Evolutionary conservation across 2,888 invertebrate genomes (phyloP), one percentile per base, ranked within the genome.

Genomic region (Fabriciana adippe): DNA sequence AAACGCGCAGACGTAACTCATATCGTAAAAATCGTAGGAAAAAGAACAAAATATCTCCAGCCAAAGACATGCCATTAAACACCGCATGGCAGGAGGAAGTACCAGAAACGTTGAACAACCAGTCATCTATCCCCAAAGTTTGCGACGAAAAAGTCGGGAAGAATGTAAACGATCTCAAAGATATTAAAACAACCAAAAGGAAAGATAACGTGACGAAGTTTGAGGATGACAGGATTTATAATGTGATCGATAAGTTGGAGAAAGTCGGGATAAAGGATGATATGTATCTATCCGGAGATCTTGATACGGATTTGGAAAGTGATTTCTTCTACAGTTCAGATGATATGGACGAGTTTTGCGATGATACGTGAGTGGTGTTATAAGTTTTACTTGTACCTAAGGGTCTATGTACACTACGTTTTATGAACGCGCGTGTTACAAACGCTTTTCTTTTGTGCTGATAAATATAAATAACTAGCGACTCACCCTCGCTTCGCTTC

Each of bases 221-320:
- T 6, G 78, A 78, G 3, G 81, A 83, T 16, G 57, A 59, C n/a
- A 76, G 76, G 0, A 86, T 85, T 0, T 89, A 87, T 64, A 85
- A 87, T 63, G 88, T 89, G 0, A 91, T 92, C 2, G 89, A 91
- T 16, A 87, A 88, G 26, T 59, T 91, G 41, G 92, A 91, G 70
- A 87, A 87, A 47, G 88, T 91, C 0, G 84, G 85, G 3, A 64
- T 92, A 1, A 87, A 89, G n/a, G 89, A 90, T 26, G 88, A 90
- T 15, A 84, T 83, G 80, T 92, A 86, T 73, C 60, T 89, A 60
- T 81, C 85, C 0, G 91, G 90, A 0, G 90, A 91, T 62, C 85
- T 89, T 64, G 81, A 82, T 35, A 77, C 84, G 5, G 89, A 89
- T 6, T 47, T 90, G 74, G 88, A 89, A 2, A 86, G 84, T 51